These are phyloP conservation scores for Calliphora vicina DNA, from an alignment of 1,140 invertebrate genomes.

Conservation along the genomic window DNA sequence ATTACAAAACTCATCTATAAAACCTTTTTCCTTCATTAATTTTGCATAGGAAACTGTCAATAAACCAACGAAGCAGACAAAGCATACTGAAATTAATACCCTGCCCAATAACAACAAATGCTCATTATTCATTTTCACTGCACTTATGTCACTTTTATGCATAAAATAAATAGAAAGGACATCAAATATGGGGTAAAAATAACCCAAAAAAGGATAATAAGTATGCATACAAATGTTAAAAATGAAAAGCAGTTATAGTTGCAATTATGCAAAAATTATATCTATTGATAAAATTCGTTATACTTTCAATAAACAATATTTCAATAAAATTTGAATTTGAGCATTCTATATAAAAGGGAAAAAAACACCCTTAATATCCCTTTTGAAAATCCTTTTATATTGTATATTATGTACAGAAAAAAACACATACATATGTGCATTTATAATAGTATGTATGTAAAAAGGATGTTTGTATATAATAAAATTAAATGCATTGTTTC, in stretches of 20 bases:
- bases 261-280: slow-evolving; percentile 24
- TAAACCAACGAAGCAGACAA: not conserved
- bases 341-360: not conserved
- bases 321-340: slow-evolving; percentile 24
- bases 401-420: not conserved
- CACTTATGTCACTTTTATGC: not conserved
- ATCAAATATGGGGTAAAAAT: slow-evolving; percentile 7
- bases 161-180: slow-evolving; percentile 9
- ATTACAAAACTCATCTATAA: too few relatives aligned
- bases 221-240: not conserved
- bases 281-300: not conserved
- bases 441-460: too few relatives aligned
- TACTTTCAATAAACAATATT: not conserved
- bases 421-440: too few relatives aligned
- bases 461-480: too few relatives aligned
- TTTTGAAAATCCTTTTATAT: not conserved
- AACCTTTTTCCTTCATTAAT: not conserved
- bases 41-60: not conserved
- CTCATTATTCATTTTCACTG: slow-evolving; percentile 15
- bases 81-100: not conserved
- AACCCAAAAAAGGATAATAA: not conserved
- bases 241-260: not conserved
- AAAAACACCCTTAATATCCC: slow-evolving; percentile 19
- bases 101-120: not conserved
- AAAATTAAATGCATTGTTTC: not conserved